Evolutionary conservation across 2,113 vertebrate genomes (phyloP).

Genomic region (rabbit (Oryctolagus cuniculus)): DNA sequence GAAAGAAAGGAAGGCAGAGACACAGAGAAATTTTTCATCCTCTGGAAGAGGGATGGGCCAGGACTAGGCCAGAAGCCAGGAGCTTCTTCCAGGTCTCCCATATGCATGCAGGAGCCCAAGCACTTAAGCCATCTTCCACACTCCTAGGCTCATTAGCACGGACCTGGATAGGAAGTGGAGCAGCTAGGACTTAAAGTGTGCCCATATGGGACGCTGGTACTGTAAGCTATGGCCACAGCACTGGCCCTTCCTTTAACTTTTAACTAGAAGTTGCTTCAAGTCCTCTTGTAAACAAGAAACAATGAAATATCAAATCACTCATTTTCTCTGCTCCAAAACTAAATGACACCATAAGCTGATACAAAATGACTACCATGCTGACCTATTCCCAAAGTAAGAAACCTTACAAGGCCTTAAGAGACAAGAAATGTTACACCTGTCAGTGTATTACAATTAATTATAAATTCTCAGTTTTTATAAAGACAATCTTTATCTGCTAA

Average conservation of each 20-base stretch:
- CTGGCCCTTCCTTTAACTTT: not conserved
- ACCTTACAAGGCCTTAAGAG: not conserved
- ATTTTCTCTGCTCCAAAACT: not conserved
- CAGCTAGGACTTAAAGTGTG: too few species aligned
- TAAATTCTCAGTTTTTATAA: not conserved
- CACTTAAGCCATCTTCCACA: too few species aligned
- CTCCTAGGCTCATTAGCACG: too few species aligned
- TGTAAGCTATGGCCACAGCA: too few species aligned
- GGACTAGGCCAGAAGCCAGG: too few species aligned
- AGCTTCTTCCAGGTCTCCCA: too few species aligned
- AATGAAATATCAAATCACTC: slow-evolving; percentile 7
- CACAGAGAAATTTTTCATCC: too few species aligned
- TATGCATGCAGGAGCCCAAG: too few species aligned
- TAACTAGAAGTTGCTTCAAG: not conserved
- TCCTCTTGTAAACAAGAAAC: not conserved
- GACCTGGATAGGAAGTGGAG: too few species aligned
- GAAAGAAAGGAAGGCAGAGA: too few species aligned
- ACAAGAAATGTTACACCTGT: not conserved
- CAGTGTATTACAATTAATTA: not conserved
- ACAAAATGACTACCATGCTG: not conserved
- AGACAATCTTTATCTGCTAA: not conserved
- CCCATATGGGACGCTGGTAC: too few species aligned
- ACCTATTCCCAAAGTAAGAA: not conserved
- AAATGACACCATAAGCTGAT: not conserved
- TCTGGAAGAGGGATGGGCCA: too few species aligned